Base-by-base conservation (phyloP, 2,113 vertebrate genomes). In the Ovis aries region DNA sequence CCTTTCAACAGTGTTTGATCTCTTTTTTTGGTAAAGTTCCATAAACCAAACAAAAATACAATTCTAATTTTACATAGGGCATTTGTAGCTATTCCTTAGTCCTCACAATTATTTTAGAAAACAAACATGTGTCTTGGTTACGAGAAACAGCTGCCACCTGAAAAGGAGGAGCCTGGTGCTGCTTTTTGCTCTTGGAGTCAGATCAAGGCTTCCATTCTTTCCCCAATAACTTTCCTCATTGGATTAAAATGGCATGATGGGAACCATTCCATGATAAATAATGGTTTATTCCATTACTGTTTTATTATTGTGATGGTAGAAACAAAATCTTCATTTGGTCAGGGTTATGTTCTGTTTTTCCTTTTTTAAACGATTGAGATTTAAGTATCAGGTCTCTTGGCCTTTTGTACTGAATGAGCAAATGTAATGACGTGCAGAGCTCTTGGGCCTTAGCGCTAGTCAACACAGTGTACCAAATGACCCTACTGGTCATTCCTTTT, bases 61-160 rank as follows among this genome's bases (percentile, higher is more conserved):
- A 53, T 95, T 94, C 81, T 83, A 88, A 94, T 97, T 97, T 97
- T 97, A 95, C 36, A 87, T 78, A 52, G 91, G 89, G 16, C 40
- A 89, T 95, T 93, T 94, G 43, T 19, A 92, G 59, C 62, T 95
- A 88, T 90, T 90, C 80, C 23, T 78, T 80, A 53, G 67, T 81
- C 36, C 16, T 94, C 90, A 45, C 2, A 88, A 57, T 64, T 82
- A 50, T 94, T 97, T 95, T 94, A 81, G 74, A 92, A 95, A 97
- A 88, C 74, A 80, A 95, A 64, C 71, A 23, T 3, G 6, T 57
- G 15, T 55, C 64, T 33, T 91, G 13, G 94, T 92, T 90, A 89
- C 64, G 50, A 95, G 90, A 92, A 97, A 94, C 95, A 96, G 91
- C 71, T 97, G 27, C 43, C 43, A 40, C 52, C 57, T 4, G 2